phyloP scores from a whole-genome alignment of 2,113 vertebrate species.

The Catharus minimus region DNA sequence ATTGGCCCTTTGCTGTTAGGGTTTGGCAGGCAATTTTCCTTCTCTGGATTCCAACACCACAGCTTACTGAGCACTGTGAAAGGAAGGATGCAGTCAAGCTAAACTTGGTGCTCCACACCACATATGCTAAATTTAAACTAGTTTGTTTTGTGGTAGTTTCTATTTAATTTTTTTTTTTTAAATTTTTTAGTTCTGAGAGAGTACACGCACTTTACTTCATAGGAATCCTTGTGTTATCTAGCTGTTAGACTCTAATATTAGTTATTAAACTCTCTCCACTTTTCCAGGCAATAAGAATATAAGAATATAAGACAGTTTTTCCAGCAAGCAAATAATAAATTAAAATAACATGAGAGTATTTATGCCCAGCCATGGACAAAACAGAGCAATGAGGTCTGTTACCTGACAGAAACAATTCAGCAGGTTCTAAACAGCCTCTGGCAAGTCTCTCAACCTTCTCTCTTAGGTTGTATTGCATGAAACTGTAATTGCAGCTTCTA shows the following conservation, averaged over 20 bases:
- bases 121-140: neutral
- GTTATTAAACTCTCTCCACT: neutral
- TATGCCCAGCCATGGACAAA: neutral
- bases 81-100: conserved; percentile 21
- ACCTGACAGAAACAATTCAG: neutral
- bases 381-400: neutral
- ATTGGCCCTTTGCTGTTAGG: conserved; percentile 76
- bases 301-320: neutral
- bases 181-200: neutral
- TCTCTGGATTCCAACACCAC: conserved; percentile 84
- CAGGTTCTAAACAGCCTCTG: neutral
- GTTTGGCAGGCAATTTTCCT: conserved; percentile 80
- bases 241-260: neutral
- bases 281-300: neutral
- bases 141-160: neutral
- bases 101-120: neutral
- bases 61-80: conserved; percentile 88
- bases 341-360: neutral
- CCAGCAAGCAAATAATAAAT: neutral
- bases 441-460: neutral
- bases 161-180: too few relatives aligned
- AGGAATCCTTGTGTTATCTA: neutral
- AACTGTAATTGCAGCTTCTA: neutral
- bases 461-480: neutral
- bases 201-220: neutral